Evolutionary conservation across 2,888 invertebrate species (phyloP), one percentile per base, ranked within the genome.

Genomic region (Drosophila yooni): DNA sequence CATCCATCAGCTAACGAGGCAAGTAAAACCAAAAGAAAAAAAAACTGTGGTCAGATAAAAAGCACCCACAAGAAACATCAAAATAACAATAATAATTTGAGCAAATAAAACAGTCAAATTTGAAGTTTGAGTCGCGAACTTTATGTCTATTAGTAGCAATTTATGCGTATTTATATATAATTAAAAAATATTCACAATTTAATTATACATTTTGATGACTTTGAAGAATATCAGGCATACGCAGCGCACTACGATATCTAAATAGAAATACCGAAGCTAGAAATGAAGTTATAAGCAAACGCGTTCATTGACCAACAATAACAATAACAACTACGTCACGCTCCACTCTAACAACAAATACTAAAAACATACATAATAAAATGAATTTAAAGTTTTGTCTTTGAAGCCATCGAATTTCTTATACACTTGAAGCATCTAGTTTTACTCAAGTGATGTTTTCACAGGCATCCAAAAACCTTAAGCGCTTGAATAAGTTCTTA

Each of bases 221-320:
- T 54, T 76, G 70, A 81, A 76, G 54, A 57, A 63, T 50, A 43
- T 66, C 43, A 63, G 46, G 62, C 29, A 67, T 66, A 74, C 60
- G 74, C 74, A 46, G 60, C 34, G 57, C 58, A 36, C 52, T 59
- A 53, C 61, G 40, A 76, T 64, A 62, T 58, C 50, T 53, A 43
- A 48, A 52, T 59, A 52, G 50, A 58, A 71, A 81, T 72, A 76
- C 81, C 68, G 54, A 81, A 78, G 81, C 78, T 78, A 74, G 78
- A 71, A 58, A 79, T 74, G 57, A 40, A 70, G 62, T 43, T 38
- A 76, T 70, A 73, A 77, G 67, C 89, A 82, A 75, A 65, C 69
- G 89, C 90, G 85, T 85, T 90, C 85, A 85, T 88, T 85, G 90
- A 90, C 85, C 85, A 83, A 76, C 60, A 66, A 70, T 48, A 67